Conservation (phyloP, 2,113 vertebrate species). For the Trichomycterus rosablanca region DNA sequence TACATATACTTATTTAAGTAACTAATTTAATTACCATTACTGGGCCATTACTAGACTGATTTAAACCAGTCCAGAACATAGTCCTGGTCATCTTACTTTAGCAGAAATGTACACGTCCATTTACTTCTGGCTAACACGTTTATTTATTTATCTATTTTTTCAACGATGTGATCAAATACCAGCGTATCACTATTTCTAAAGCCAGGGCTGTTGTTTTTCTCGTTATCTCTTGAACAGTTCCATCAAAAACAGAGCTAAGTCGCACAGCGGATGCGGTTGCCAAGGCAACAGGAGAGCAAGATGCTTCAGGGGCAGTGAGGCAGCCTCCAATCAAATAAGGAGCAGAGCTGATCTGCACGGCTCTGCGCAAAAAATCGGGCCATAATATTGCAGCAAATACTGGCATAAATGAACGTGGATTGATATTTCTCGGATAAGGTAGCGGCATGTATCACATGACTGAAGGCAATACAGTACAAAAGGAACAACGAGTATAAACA, state of each 20-base stretch:
- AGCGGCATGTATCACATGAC: no score
- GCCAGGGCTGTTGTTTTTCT: constrained; percentile 12
- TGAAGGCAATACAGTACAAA: no score
- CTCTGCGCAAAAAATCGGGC: constrained; percentile 44
- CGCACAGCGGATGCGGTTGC: constrained; percentile 85
- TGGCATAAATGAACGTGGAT: background rate
- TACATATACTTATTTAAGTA: no score
- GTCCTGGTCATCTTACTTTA: no score
- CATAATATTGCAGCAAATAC: background rate
- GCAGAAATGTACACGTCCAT: no score
- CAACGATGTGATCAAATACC: background rate
- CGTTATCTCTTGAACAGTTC: constrained; percentile 54
- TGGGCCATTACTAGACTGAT: no score
- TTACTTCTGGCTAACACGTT: no score
- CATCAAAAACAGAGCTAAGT: constrained; percentile 59
- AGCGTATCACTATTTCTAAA: background rate
- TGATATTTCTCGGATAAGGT: no score
- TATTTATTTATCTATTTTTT: constrained; percentile 18
- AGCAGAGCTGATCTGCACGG: constrained; percentile 58
- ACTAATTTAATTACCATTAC: no score
- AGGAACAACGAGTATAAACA: no score
- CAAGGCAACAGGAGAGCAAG: constrained; percentile 80
- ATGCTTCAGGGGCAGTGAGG: constrained; percentile 59
- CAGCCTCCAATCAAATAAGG: constrained; percentile 67
- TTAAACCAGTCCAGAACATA: no score